Evolutionary conservation across 1,140 invertebrate genomes (phyloP), one percentile per base, ranked within the genome.

Genomic region (Leptinotarsa texana): DNA sequence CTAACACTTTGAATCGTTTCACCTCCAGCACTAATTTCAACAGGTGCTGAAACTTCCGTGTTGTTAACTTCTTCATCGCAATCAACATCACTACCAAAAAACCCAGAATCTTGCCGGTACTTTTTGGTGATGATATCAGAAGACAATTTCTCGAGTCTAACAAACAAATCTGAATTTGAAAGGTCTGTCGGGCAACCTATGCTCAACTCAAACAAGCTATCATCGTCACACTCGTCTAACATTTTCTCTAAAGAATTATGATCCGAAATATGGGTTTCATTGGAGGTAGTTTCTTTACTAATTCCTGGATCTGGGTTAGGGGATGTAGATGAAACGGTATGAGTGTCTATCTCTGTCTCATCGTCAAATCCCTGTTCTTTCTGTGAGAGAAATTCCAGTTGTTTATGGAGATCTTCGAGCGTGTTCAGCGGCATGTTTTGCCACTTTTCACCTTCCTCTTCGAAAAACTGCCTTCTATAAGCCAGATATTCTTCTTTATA

Each of bases 341-440:
- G 15, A 18, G 51, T 17, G 6, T 18, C n/a, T 15, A 17, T 18
- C 2, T 15, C 4, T 17, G 21, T 42, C 42, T 27, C 22, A 18
- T 67, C 42, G 3, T 18, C 17, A 24, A 33, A 17, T 24, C 27
- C 57, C 11, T 51, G 21, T 24, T 61, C 49, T 47, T 47, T 62
- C 13, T 62, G 3, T 3, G 69, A 21, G n/a, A 72, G 69, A 61
- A 22, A 73, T 18, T 73, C 24, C 2, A 65, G 15, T 24, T 65
- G 61, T 42, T 63, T 73, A 48, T 68, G 63, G 17, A 75, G 63
- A 47, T 79, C 75, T 18, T 71, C 69, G 11, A 71, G 51, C 61
- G 61, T 77, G n/a, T 66, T 66, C n/a, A 77, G 72, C 48, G 78
- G 78, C 75, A 79, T 77, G 72, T 79, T 79, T 47, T 79, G 78